A percentile compares a stretch with the other conserved stretches of the same genome.
phyloP scores from a whole-genome alignment of 2,797 vertebrate genomes.

The Poeciliopsis gracilis region DNA sequence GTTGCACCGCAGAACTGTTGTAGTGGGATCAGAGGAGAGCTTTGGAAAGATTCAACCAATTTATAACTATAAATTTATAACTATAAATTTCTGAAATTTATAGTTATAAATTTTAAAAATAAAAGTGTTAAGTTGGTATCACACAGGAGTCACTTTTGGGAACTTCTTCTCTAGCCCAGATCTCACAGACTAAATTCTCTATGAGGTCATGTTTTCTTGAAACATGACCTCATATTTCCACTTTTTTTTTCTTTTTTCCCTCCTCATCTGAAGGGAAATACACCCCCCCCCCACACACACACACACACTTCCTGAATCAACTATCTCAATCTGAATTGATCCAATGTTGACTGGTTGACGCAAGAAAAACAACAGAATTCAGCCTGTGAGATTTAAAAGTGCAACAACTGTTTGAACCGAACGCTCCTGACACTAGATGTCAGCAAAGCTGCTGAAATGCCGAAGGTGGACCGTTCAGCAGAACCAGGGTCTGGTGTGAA shows the following conservation, averaged over 20 bases:
- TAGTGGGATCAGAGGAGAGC: background rate
- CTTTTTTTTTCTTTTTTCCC: background rate
- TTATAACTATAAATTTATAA: too few species aligned
- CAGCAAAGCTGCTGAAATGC: slow-evolving; percentile 49
- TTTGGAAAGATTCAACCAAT: background rate
- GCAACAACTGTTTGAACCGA: background rate
- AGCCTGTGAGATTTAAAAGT: background rate
- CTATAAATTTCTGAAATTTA: too few species aligned
- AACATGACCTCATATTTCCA: background rate
- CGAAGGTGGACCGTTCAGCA: background rate
- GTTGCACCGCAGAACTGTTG: background rate
- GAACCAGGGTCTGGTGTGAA: background rate
- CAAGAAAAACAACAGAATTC: background rate
- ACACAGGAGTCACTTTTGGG: background rate
- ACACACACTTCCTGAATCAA: background rate
- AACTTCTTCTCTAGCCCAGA: background rate
- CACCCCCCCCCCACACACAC: background rate
- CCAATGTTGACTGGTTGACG: background rate
- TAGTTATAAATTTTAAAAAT: too few species aligned
- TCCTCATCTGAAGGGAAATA: slow-evolving; percentile 1
- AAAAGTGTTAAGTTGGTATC: too few species aligned
- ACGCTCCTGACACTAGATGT: slow-evolving; percentile 60
- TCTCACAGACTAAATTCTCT: too few species aligned
- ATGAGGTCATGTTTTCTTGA: too few species aligned
- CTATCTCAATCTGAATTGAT: background rate